A percentile compares a stretch with the other conserved stretches of the same genome.
These are phyloP conservation scores for Sebastes dallii DNA, from an alignment of 2,797 vertebrate species.

Conservation along the genomic window DNA sequence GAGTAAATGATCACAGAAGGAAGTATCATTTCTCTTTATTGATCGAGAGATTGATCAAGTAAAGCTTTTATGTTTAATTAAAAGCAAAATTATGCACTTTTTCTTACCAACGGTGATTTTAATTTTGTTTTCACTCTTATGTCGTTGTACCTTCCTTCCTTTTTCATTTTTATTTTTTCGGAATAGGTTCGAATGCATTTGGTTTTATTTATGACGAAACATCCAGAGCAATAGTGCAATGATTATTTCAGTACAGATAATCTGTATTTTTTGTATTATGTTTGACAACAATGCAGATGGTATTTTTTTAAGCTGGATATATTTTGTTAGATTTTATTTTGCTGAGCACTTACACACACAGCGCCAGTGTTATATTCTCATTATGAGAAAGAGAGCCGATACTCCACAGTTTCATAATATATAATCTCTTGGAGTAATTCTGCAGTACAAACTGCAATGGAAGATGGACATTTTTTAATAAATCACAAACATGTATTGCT, in stretches of 20 bases:
- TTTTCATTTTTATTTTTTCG: neutral
- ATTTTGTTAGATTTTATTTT: conserved; percentile 71
- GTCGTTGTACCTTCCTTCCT: conserved; percentile 30
- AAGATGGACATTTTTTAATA: conserved; percentile 53
- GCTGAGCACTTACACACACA: conserved; percentile 33
- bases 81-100: conserved; percentile 88
- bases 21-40: conserved; percentile 51
- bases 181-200: conserved; percentile 47
- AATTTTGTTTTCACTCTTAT: conserved; percentile 38
- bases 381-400: conserved; percentile 31
- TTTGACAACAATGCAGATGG: conserved; percentile 72
- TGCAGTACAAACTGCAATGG: conserved; percentile 24
- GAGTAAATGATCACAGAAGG: conserved; percentile 42
- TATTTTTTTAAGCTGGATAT: conserved; percentile 84
- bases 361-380: conserved; percentile 47
- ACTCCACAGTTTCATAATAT: conserved; percentile 30
- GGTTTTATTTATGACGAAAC: conserved; percentile 80
- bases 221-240: conserved; percentile 88
- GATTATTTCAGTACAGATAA: conserved; percentile 78
- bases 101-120: conserved; percentile 78
- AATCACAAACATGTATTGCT: conserved; percentile 37
- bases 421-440: conserved; percentile 31
- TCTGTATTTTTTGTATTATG: conserved; percentile 84
- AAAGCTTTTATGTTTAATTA: conserved; percentile 71
- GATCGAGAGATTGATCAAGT: conserved; percentile 60